Percentiles rank a stretch among this genome's conserved stretches.
phyloP scores from a whole-genome alignment of 1,140 invertebrate species.

The Lucilia cuprina region DNA sequence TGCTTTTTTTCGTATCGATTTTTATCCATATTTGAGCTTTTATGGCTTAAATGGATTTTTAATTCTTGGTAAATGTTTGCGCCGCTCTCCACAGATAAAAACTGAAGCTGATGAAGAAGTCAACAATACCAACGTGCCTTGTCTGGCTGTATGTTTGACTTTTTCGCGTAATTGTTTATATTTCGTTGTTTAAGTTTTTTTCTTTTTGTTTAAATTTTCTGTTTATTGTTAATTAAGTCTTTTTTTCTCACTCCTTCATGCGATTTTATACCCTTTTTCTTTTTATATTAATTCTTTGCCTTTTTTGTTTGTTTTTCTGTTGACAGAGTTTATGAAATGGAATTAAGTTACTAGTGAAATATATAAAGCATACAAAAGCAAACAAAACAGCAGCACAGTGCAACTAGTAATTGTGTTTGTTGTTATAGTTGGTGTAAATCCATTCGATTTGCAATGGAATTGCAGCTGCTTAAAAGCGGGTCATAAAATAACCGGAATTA shows the following conservation, averaged over 20 bases:
- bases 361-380: background rate
- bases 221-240: constrained; percentile 1
- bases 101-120: background rate
- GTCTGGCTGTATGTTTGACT: background rate
- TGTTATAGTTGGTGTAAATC: background rate
- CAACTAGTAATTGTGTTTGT: background rate
- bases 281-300: background rate
- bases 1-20: background rate
- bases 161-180: background rate
- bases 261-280: background rate
- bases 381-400: background rate
- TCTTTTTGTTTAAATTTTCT: background rate
- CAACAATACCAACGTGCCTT: background rate
- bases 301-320: background rate
- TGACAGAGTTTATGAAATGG: background rate
- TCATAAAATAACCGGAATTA: background rate
- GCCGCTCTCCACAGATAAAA: background rate
- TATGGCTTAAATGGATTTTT: constrained; percentile 9
- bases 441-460: background rate
- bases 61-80: background rate
- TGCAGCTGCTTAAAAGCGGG: background rate
- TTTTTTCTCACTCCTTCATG: background rate
- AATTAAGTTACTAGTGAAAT: background rate
- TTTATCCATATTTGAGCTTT: background rate
- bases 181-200: background rate